phyloP scores from a whole-genome alignment of 2,797 vertebrate species.

The Phataginus tricuspis region DNA sequence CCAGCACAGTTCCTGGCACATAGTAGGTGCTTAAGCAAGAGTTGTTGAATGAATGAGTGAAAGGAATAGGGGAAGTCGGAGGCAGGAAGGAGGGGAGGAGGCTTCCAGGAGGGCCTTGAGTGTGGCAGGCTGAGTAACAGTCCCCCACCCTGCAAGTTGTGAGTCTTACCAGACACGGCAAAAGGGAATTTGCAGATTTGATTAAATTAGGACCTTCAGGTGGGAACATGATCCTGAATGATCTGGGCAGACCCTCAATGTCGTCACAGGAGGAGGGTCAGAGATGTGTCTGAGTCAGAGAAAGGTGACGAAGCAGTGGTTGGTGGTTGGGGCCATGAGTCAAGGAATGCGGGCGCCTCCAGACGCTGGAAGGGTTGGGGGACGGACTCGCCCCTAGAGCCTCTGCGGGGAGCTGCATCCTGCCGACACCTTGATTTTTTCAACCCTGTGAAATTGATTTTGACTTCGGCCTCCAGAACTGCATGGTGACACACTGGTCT shows the following conservation, averaged over 20 bases:
- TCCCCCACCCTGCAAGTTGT: no score
- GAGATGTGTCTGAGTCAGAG: background rate
- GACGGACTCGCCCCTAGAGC: background rate
- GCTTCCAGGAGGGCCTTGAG: background rate
- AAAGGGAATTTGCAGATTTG: background rate
- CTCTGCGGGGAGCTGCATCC: background rate
- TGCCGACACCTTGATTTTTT: background rate
- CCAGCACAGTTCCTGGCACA: background rate
- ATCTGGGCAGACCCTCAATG: no score
- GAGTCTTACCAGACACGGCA: background rate
- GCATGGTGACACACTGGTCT: no score
- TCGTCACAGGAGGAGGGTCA: background rate
- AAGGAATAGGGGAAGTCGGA: no score
- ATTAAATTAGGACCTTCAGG: background rate
- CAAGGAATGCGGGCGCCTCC: fast-evolving
- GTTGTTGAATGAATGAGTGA: background rate
- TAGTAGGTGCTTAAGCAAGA: background rate
- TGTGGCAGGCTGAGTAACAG: no score
- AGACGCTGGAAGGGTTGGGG: background rate
- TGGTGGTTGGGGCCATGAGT: fast-evolving
- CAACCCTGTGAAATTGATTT: background rate
- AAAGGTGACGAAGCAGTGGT: fast-evolving
- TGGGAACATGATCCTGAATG: background rate
- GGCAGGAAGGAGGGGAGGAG: background rate
- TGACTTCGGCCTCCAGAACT: background rate